Conservation (phyloP, 2,888 invertebrate species). For the Drosophila neutralis region DNA sequence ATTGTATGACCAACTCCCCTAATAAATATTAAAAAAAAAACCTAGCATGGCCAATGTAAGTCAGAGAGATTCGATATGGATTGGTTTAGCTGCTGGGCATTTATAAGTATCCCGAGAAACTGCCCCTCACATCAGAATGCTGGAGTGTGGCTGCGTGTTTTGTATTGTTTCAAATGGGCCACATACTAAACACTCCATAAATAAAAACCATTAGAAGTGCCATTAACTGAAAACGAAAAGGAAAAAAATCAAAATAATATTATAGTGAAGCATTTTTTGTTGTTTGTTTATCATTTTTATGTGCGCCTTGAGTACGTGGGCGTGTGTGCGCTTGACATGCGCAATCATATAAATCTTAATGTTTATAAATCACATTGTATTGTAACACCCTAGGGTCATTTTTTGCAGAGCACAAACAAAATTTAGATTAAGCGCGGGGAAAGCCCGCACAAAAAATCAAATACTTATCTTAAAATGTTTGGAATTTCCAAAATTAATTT, state of each 20-base stretch:
- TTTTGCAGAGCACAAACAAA: conserved; percentile 5
- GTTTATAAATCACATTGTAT: conserved; percentile 71
- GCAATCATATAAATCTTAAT: conserved; percentile 76
- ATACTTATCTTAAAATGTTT: background rate
- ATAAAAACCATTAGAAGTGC: conserved; percentile 73
- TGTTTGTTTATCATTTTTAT: conserved; percentile 69
- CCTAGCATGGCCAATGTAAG: conserved; percentile 20
- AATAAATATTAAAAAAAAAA: conserved; percentile 13
- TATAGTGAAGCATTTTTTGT: conserved; percentile 54
- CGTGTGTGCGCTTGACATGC: conserved; percentile 62
- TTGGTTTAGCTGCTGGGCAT: conserved; percentile 58
- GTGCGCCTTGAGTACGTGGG: conserved; percentile 69
- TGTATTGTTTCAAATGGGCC: conserved; percentile 66
- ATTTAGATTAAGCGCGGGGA: background rate
- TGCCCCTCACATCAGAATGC: conserved; percentile 35
- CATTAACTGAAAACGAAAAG: conserved; percentile 49
- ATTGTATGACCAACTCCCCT: conserved; percentile 25
- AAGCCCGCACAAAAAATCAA: background rate
- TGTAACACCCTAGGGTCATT: conserved; percentile 55
- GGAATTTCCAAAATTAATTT: background rate
- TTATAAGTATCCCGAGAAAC: conserved; percentile 11
- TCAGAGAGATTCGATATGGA: conserved; percentile 47
- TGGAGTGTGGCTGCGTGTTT: conserved; percentile 49
- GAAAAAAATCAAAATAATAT: conserved; percentile 59
- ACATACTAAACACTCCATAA: conserved; percentile 83